Evolutionary conservation across 2,888 invertebrate species (phyloP).

Genomic region (Diloba caeruleocephala): DNA sequence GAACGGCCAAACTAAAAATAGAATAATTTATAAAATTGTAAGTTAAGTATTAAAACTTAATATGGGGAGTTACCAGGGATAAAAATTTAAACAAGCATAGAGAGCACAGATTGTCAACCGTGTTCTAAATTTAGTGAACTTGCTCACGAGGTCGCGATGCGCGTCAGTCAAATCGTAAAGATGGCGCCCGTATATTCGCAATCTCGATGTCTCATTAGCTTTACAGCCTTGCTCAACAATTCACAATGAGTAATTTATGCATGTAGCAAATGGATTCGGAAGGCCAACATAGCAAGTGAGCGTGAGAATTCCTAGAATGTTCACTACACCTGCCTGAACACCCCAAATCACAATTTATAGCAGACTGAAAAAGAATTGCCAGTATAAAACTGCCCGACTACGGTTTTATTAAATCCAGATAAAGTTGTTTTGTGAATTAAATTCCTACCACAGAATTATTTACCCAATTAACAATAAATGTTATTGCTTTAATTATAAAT

Average conservation of each 20-base stretch:
- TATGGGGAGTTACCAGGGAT: constrained; percentile 36
- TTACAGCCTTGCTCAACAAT: constrained; percentile 76
- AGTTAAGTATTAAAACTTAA: constrained; percentile 11
- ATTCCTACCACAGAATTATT: neutral
- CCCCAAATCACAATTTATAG: constrained; percentile 47
- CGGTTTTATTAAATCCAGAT: constrained; percentile 16
- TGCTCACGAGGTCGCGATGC: constrained; percentile 74
- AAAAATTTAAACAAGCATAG: constrained; percentile 41
- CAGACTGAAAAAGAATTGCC: constrained; percentile 37
- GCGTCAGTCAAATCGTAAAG: constrained; percentile 77
- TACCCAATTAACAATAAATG: too few species aligned
- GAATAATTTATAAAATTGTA: too few species aligned
- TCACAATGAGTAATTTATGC: constrained; percentile 74
- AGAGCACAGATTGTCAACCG: constrained; percentile 67
- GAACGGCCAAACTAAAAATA: too few species aligned
- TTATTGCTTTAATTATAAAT: too few species aligned
- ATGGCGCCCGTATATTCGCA: constrained; percentile 78
- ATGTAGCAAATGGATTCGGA: constrained; percentile 67
- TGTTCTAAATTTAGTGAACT: constrained; percentile 79
- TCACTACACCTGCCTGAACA: constrained; percentile 61
- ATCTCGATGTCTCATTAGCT: constrained; percentile 75
- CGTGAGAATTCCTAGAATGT: constrained; percentile 70
- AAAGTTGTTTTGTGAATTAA: constrained; percentile 7
- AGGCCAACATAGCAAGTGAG: constrained; percentile 67
- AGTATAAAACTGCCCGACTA: constrained; percentile 13